Evolutionary conservation across 92 coral and sea anemone genomes (phyloP).

Genomic region (Phenganax subtilis): DNA sequence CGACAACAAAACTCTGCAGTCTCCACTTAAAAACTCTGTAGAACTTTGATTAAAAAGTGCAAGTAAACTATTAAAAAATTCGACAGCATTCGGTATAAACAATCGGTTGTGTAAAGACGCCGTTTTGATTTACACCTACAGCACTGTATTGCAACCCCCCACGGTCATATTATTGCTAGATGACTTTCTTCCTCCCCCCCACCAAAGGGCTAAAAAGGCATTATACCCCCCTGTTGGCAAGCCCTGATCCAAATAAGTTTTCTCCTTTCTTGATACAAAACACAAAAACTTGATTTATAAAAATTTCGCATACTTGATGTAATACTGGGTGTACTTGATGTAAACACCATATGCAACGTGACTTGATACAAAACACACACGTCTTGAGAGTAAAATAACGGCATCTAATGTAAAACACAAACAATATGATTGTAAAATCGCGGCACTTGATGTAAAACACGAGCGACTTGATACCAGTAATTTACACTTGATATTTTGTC

Average conservation of each 20-base stretch:
- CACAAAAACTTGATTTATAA: constrained; percentile 7
- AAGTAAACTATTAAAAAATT: constrained; percentile 5
- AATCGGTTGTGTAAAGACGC: constrained; percentile 10
- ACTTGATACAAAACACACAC: constrained; percentile 11
- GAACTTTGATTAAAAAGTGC: neutral
- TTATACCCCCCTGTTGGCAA: neutral
- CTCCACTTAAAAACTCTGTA: neutral
- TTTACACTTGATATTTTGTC: constrained; percentile 1
- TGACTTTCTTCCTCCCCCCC: neutral
- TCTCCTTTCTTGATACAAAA: constrained; percentile 20
- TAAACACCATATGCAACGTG: neutral
- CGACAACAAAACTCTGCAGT: constrained; percentile 12
- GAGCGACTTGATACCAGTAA: neutral
- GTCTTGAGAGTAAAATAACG: neutral
- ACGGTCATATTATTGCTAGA: neutral
- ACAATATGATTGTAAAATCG: neutral
- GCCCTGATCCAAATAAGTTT: constrained; percentile 5
- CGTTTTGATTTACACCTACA: neutral
- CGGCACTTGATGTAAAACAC: constrained; percentile 10
- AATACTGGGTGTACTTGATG: neutral
- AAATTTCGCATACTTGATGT: constrained; percentile 3
- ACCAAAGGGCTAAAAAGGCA: no score
- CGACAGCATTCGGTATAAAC: neutral
- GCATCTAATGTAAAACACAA: neutral
- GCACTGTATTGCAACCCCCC: neutral